phyloP scores from a whole-genome alignment of 92 coral and sea anemone genomes.

The Phenganax subtilis region DNA sequence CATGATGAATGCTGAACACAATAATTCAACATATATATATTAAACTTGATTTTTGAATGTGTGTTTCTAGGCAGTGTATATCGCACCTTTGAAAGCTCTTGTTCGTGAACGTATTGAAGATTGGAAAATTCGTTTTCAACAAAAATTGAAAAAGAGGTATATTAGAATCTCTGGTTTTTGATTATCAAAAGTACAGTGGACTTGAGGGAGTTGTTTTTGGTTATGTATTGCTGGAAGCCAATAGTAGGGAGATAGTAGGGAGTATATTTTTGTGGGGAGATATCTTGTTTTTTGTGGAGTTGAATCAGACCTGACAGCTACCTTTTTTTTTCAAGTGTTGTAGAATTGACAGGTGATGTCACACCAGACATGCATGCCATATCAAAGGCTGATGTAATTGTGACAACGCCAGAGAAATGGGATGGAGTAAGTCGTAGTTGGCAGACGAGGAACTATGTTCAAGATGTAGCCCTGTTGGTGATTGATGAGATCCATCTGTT shows the following conservation, averaged over 20 bases:
- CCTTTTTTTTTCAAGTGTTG: slow-evolving; percentile 56
- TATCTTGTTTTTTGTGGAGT: too few species aligned
- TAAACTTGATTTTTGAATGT: neutral
- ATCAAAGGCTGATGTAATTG: slow-evolving; percentile 95
- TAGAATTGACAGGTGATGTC: slow-evolving; percentile 95
- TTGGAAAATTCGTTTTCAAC: slow-evolving; percentile 89
- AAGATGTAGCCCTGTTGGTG: slow-evolving; percentile 77
- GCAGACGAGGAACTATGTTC: slow-evolving; percentile 99
- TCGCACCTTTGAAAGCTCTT: slow-evolving; percentile 92
- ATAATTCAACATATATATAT: neutral
- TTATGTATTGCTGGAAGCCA: too few species aligned
- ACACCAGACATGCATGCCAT: slow-evolving; percentile 98
- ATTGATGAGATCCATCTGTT: slow-evolving; percentile 96
- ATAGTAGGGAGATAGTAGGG: too few species aligned
- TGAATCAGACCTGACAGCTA: too few species aligned
- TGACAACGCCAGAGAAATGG: slow-evolving; percentile 99
- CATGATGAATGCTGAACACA: too few species aligned
- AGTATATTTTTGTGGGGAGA: too few species aligned
- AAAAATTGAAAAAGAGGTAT: slow-evolving; percentile 75
- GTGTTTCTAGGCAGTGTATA: slow-evolving; percentile 71
- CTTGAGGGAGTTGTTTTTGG: too few species aligned
- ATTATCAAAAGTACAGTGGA: neutral
- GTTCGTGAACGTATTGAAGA: slow-evolving; percentile 96
- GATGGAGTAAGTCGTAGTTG: slow-evolving; percentile 99
- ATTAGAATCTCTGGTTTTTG: slow-evolving; percentile 1